Evolutionary conservation across 2,797 vertebrate species (phyloP), one percentile per base, ranked within the genome.

Genomic region (Hypotaenidia okinawae): DNA sequence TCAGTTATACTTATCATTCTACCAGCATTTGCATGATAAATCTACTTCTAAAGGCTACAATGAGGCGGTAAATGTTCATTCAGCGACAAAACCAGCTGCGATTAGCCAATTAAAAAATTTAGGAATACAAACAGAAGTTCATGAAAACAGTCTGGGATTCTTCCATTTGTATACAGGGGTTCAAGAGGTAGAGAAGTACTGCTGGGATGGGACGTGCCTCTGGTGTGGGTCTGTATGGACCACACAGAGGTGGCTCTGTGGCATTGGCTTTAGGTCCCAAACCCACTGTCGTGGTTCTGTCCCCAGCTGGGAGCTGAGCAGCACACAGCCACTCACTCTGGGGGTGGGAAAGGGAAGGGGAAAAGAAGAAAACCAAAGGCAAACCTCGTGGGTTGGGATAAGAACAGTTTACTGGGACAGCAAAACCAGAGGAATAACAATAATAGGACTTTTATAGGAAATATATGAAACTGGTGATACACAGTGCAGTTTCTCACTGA

Each of bases 21-120:
- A 22, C 52, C n/a, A 75, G 88, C 87, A 93, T 95, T 96, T 96
- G 41, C 75, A 51, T 92, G 88, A 90, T 94, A 95, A 87, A 95
- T 95, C 45, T 94, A 73, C 93, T 94, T 93, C 81, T 89, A 69
- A 96, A 85, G 87, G 68, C 93, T 96, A 95, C 59, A 83, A 35
- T 2, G 19, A 92, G 93, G 81, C 13, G 2, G 81, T 87, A 90
- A 87, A 85, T 62, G 62, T 87, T 95, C 81, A 64, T 93, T 89
- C 51, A 5, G 66, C 54, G 83, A 49, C 82, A 92, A 89, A 91
- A 77, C 85, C 88, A 87, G 61, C 90, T 92, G 90, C 1, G 2
- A 94, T 96, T 94, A 95, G 69, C 75, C 82, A 57, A 81, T 91
- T 52, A n/a, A 87, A 95, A 87, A 32, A 69, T 41, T 51, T 5